Conservation (phyloP, 64 coral and sea anemone genomes). For the Pachyseris speciosa region DNA sequence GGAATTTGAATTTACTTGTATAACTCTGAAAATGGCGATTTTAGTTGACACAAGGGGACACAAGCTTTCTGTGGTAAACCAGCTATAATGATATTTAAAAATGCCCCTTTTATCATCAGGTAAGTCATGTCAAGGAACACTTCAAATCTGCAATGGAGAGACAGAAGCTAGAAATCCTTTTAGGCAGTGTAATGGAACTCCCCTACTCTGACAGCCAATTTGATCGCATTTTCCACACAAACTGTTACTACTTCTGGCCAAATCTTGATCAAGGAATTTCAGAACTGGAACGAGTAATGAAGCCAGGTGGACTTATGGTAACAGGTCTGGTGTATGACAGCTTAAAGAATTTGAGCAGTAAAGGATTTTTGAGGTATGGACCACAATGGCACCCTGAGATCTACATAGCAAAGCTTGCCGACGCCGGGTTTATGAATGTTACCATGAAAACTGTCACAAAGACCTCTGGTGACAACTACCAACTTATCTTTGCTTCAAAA, state of each 20-base stretch:
- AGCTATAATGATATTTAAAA: no score
- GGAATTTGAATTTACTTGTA: no score
- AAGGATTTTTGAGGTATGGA: slow-evolving; percentile 38
- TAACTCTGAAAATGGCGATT: no score
- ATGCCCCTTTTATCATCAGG: not conserved
- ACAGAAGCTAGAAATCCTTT: slow-evolving; percentile 20
- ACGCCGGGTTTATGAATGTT: slow-evolving; percentile 26
- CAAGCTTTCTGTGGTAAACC: no score
- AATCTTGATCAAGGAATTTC: slow-evolving; percentile 5
- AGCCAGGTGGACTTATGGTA: slow-evolving; percentile 18
- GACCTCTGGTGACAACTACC: not conserved
- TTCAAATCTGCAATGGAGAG: not conserved
- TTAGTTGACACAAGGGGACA: no score
- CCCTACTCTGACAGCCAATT: not conserved
- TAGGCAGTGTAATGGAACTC: slow-evolving; percentile 26
- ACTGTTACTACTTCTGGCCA: slow-evolving; percentile 57
- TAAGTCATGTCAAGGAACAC: not conserved
- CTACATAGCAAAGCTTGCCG: not conserved
- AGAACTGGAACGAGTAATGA: slow-evolving; percentile 25
- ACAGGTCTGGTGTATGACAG: not conserved
- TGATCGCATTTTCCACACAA: slow-evolving; percentile 26
- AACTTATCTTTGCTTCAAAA: slow-evolving; percentile 22
- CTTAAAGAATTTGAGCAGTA: not conserved
- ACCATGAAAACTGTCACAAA: not conserved
- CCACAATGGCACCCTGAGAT: not conserved